Percentiles rank a stretch among this genome's conserved stretches.
Evolutionary conservation across 2,797 vertebrate species (phyloP).

Genomic region (Lacerta bilineata): DNA sequence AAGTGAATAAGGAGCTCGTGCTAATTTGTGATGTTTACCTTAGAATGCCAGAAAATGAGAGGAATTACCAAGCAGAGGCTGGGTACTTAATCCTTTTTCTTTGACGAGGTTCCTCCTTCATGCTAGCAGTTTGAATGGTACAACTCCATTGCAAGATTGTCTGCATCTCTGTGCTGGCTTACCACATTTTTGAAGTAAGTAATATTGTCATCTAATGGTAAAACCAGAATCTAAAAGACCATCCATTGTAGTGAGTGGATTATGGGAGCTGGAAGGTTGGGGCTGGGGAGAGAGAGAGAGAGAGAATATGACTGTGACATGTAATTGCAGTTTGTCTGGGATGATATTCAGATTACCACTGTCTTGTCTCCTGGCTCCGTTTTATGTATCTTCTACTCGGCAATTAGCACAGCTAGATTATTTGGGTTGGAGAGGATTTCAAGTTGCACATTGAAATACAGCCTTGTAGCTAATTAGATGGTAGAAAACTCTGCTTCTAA

Average conservation of each 20-base stretch:
- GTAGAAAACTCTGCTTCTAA: conserved; percentile 3
- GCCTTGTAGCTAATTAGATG: neutral
- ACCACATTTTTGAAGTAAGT: no score
- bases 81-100: no score
- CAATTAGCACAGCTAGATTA: conserved; percentile 29
- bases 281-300: neutral
- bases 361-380: conserved; percentile 7
- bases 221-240: neutral
- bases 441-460: neutral
- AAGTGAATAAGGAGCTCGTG: no score
- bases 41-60: no score
- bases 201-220: neutral
- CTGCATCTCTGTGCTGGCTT: no score
- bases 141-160: no score
- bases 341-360: conserved; percentile 25
- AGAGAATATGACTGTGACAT: conserved; percentile 30
- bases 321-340: conserved; percentile 20
- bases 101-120: no score
- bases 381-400: conserved; percentile 19
- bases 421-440: conserved; percentile 26
- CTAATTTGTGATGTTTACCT: no score
- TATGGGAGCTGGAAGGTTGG: neutral
- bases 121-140: no score
- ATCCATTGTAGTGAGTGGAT: neutral
- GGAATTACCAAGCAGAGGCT: no score